Percentiles rank a stretch among this genome's conserved stretches.
These are phyloP conservation scores for Catagonus wagneri DNA, from an alignment of 2,113 vertebrate species.

Conservation along the genomic window DNA sequence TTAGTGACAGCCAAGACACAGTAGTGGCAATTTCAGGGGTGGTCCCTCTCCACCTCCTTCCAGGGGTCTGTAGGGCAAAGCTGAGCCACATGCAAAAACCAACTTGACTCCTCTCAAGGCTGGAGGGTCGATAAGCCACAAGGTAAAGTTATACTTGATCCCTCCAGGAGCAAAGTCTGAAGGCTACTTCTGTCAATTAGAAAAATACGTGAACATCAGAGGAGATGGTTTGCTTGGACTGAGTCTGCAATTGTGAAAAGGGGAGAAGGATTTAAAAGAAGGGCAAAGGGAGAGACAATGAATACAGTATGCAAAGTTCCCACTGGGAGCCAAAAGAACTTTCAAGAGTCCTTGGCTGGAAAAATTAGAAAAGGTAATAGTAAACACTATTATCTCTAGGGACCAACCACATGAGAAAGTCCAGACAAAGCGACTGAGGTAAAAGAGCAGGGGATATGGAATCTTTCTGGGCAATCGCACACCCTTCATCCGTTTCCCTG, in stretches of 20 bases:
- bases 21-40: neutral
- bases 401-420: constrained; percentile 63
- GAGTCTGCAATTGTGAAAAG: constrained; percentile 56
- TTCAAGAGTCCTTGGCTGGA: constrained; percentile 67
- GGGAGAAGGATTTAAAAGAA: constrained; percentile 63
- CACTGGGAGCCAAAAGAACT: constrained; percentile 43
- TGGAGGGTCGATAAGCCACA: neutral
- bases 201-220: constrained; percentile 62
- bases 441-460: constrained; percentile 52
- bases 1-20: neutral
- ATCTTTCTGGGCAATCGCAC: constrained; percentile 76
- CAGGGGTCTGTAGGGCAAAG: neutral
- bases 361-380: constrained; percentile 64
- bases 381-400: constrained; percentile 61
- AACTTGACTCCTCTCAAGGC: neutral
- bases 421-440: constrained; percentile 60
- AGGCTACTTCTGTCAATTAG: constrained; percentile 45
- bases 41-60: neutral
- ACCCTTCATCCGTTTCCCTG: constrained; percentile 55
- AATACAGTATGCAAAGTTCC: constrained; percentile 61
- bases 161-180: constrained; percentile 32
- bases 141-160: constrained; percentile 7
- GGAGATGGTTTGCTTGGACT: constrained; percentile 30
- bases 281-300: constrained; percentile 59
- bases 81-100: constrained; percentile 59